These are phyloP conservation scores for Emydocephalus ijimae DNA, from an alignment of 2,113 vertebrate species.

Conservation along the genomic window DNA sequence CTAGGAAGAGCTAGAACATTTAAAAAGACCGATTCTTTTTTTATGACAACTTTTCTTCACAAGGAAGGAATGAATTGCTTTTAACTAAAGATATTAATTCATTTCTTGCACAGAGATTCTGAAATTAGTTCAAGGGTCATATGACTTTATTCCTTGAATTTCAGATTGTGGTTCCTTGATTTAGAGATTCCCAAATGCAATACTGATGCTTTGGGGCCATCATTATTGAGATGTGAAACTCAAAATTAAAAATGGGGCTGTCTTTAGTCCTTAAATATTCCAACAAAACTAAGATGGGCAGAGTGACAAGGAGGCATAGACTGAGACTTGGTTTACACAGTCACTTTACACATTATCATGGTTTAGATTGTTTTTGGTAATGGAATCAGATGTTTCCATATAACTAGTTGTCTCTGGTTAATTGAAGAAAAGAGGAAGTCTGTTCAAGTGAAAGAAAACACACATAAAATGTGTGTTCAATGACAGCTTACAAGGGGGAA, in stretches of 20 bases:
- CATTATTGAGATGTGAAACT: background rate
- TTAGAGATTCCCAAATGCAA: background rate
- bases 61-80: background rate
- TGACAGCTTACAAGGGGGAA: background rate
- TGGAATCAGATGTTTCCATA: background rate
- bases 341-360: background rate
- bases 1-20: background rate
- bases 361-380: background rate
- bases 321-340: background rate
- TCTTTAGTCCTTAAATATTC: background rate
- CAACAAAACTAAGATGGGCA: background rate
- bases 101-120: background rate
- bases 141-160: background rate
- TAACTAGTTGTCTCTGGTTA: background rate
- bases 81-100: background rate
- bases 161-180: background rate
- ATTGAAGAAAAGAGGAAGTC: background rate
- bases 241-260: background rate
- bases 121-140: background rate
- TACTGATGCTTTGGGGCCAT: background rate
- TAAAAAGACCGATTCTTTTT: background rate
- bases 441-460: background rate
- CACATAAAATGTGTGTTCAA: background rate
- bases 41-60: background rate
- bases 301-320: background rate